Percentiles rank a stretch among this genome's conserved stretches.
phyloP scores from a whole-genome alignment of 2,113 vertebrate genomes.

The Poecilia latipinna region DNA sequence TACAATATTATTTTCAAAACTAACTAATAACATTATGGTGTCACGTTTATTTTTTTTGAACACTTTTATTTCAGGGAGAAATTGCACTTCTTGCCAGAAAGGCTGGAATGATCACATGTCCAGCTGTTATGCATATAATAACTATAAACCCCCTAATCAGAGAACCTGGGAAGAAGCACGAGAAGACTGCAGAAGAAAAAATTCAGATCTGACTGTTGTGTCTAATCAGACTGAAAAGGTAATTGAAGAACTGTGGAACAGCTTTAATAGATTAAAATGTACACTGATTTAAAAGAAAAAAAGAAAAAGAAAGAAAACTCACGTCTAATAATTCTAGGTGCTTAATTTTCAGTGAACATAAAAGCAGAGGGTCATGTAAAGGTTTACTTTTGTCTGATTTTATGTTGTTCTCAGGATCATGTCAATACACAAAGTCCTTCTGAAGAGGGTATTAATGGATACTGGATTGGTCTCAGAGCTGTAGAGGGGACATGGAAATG shows the following conservation, averaged over 20 bases:
- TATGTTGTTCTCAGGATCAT: neutral
- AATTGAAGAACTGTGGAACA: neutral
- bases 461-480: constrained; percentile 51
- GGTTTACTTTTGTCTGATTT: neutral
- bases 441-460: fast-evolving
- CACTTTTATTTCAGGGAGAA: neutral
- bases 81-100: fast-evolving
- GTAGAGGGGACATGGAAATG: constrained; percentile 33
- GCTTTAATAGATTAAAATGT: neutral
- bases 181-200: neutral
- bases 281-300: neutral
- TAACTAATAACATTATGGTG: no score
- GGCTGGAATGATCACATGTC: fast-evolving
- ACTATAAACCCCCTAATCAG: fast-evolving
- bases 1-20: no score
- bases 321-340: neutral
- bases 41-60: no score
- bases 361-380: neutral
- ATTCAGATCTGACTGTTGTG: constrained; percentile 13
- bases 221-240: constrained; percentile 9
- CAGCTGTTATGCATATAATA: constrained; percentile 2
- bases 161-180: constrained; percentile 27
- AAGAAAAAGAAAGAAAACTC: neutral
- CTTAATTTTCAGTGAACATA: neutral
- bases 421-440: fast-evolving